Base-by-base conservation (phyloP, 2,797 vertebrate species). In the Epinephelus coioides region DNA sequence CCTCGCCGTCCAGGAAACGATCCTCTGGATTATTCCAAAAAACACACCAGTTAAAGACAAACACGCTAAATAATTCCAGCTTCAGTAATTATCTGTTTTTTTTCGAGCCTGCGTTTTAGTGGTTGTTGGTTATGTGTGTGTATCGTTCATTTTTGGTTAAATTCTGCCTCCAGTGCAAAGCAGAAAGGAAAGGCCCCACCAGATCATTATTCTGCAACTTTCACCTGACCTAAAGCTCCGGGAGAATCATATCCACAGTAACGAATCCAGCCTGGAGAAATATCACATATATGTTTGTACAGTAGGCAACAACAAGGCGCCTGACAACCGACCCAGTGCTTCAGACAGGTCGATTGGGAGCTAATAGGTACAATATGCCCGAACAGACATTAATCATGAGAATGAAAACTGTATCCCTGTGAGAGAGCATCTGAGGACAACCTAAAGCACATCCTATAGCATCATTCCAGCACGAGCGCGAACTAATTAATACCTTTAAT, bases 401-500 rank as follows among this genome's bases (percentile, higher is more conserved):
- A 53, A 73, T 67, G 46, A 70, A 78, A 81, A 81, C 50, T 60
- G 61, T 55, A 47, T 62, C 49, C 63, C 70, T 69, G 69, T 19
- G 74, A 79, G 76, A 83, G 88, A 89, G 81, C 88, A 92, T 81
- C 13, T 78, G 77, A 92, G 87, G 88, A 91, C 87, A 92, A 34
- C 55, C 68, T 75, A 74, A 77, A 86, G 77, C 78, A 75, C 69
- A 86, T 70, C 78, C 72, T 78, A 60, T 34, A 84, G 72, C 68
- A n/a, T 72, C 73, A 51, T 69, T 76, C 55, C 60, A 76, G 75
- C 30, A 66, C 2, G 64, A 76, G 61, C 49, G 15, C 40, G 30
- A 65, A 59, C 72, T 80, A 86, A 84, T 89, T 66, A 84, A 86
- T 83, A 81, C 73, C 56, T 79, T 30, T 72, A 62, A 85, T 84